These are phyloP conservation scores for Lagopus leucura DNA, from an alignment of 2,113 vertebrate genomes.

Conservation along the genomic window DNA sequence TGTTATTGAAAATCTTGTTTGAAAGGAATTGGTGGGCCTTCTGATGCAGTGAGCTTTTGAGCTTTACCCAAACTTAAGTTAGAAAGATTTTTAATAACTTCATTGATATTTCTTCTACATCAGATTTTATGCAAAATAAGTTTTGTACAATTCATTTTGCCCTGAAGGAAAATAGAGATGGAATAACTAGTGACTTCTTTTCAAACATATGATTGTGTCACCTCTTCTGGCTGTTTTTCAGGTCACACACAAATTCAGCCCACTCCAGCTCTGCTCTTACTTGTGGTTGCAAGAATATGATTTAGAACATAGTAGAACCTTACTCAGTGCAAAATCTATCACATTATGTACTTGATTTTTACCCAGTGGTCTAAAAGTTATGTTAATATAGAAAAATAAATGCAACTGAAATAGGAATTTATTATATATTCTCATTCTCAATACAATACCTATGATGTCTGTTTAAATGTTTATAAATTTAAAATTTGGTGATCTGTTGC, in stretches of 20 bases:
- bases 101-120: neutral
- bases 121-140: neutral
- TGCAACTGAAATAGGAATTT: neutral
- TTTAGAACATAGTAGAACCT: neutral
- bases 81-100: neutral
- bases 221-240: neutral
- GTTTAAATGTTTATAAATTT: neutral
- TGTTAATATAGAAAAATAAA: neutral
- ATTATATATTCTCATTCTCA: neutral
- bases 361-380: neutral
- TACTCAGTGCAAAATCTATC: neutral
- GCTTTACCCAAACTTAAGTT: neutral
- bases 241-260: neutral
- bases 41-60: neutral
- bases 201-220: neutral
- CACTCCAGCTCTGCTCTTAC: neutral
- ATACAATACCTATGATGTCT: neutral
- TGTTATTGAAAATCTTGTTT: neutral
- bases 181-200: neutral
- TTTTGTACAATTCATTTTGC: neutral
- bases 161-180: neutral
- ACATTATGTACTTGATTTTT: neutral
- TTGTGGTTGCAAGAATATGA: neutral
- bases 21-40: neutral
- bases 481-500: neutral